These are phyloP conservation scores for Euthynnus affinis DNA, from an alignment of 2,797 vertebrate species.

Conservation along the genomic window DNA sequence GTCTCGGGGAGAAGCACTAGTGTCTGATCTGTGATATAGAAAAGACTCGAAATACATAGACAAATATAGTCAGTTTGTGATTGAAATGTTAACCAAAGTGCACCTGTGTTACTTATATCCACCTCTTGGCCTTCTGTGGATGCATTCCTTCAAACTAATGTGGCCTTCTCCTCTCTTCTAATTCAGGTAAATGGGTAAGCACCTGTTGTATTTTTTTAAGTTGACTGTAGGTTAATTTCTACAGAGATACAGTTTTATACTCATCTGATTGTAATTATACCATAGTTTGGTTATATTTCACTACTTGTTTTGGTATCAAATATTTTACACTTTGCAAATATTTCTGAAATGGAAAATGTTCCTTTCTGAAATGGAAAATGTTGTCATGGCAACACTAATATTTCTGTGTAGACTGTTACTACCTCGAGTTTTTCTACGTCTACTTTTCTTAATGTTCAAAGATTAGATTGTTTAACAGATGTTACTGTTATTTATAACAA, in stretches of 20 bases:
- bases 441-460: not conserved
- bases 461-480: not conserved
- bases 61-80: not conserved
- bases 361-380: not conserved
- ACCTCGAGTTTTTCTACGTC: conserved; percentile 42
- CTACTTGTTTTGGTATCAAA: not conserved
- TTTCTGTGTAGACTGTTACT: conserved; percentile 28
- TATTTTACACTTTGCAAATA: not conserved
- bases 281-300: not conserved
- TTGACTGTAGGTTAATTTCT: conserved; percentile 3
- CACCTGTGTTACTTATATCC: not conserved
- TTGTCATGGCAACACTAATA: conserved; percentile 20
- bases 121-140: not conserved
- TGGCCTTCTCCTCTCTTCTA: not conserved
- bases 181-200: not conserved
- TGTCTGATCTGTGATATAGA: conserved; percentile 33
- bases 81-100: not conserved
- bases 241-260: not conserved
- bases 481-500: conserved; percentile 3
- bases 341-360: conserved; percentile 6
- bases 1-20: conserved; percentile 53
- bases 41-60: not conserved
- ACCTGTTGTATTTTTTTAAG: not conserved
- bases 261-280: not conserved
- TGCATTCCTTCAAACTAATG: not conserved